Evolutionary conservation across 2,797 vertebrate genomes (phyloP), one percentile per base, ranked within the genome.

Genomic region (Neoniphon sammara): DNA sequence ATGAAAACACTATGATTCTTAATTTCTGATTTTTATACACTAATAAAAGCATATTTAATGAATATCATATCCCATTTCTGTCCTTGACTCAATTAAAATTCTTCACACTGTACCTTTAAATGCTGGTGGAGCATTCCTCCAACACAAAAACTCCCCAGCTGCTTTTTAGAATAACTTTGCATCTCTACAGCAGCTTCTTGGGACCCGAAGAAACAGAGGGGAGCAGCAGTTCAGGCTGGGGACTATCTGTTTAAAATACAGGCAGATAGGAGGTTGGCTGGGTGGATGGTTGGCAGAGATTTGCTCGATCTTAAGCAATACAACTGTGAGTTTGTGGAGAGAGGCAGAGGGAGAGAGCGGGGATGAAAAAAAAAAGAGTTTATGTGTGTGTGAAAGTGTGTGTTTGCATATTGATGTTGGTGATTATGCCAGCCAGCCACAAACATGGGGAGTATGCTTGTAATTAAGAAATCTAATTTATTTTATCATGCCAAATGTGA

Each of bases 401-500:
- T n/a, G 6, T 30, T 17, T n/a, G 17, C 27, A 66, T 2, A n/a
- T 14, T 62, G 72, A 81, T 83, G 52, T 54, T 66, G 17, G 55
- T 7, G 76, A 87, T 84, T 73, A 58, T 57, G 30, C 56, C 42
- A 67, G 70, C 36, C 54, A 79, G 30, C 12, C 31, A 53, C 21
- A 63, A 70, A 82, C 42, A 72, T 63, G 72, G 30, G 7, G 27
- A 75, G 68, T 60, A 64, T 72, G 74, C 34, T 61, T 9, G 14
- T 80, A 67, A 82, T 87, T 70, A 81, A 72, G 58, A 66, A 82
- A 80, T 20, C 1, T 39, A 12, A 86, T 86, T 77, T 74, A 86
- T 72, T 69, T 77, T 75, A 84, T 83, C 65, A 72, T 21, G 12
- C 42, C 52, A 80, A 81, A 81, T 73, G 57, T 65, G 67, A 71